Percentiles rank a stretch among this genome's conserved stretches.
phyloP scores from a whole-genome alignment of 2,113 vertebrate species.

The Desmodus rotundus region DNA sequence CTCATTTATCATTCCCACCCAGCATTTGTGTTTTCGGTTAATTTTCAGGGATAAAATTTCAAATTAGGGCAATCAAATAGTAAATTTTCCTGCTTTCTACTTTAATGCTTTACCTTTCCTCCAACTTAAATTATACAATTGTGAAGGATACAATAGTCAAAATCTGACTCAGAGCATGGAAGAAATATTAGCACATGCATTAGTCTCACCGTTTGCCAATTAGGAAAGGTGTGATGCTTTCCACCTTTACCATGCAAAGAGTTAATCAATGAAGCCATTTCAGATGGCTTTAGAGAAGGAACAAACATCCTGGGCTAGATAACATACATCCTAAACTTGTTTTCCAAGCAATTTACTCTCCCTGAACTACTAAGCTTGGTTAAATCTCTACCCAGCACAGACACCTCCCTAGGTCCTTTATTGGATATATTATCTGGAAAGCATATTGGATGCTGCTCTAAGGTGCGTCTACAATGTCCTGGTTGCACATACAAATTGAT shows the following conservation, averaged over 20 bases:
- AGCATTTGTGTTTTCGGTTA: slow-evolving; percentile 40
- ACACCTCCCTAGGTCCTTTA: slow-evolving; percentile 53
- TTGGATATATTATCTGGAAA: slow-evolving; percentile 56
- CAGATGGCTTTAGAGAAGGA: slow-evolving; percentile 72
- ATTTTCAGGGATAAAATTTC: slow-evolving; percentile 48
- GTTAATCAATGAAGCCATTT: slow-evolving; percentile 63
- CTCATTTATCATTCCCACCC: slow-evolving; percentile 41
- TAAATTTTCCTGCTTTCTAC: slow-evolving; percentile 39
- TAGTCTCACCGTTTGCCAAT: neutral
- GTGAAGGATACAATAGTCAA: slow-evolving; percentile 59
- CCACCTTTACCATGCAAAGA: slow-evolving; percentile 53
- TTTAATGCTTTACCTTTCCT: slow-evolving; percentile 37
- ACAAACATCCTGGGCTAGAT: slow-evolving; percentile 54
- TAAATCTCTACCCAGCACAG: slow-evolving; percentile 48
- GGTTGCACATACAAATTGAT: slow-evolving; percentile 78
- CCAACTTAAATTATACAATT: slow-evolving; percentile 12
- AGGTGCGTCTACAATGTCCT: slow-evolving; percentile 69
- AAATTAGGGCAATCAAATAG: slow-evolving; percentile 33
- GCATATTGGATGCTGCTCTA: slow-evolving; percentile 68
- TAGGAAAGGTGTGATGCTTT: slow-evolving; percentile 59
- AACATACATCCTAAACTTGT: slow-evolving; percentile 78
- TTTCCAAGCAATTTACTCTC: slow-evolving; percentile 51
- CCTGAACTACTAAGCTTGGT: slow-evolving; percentile 48
- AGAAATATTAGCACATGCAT: slow-evolving; percentile 66
- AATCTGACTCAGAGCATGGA: slow-evolving; percentile 76